phyloP scores from a whole-genome alignment of 2,888 invertebrate species.

The Nemotelus nigrinus region DNA sequence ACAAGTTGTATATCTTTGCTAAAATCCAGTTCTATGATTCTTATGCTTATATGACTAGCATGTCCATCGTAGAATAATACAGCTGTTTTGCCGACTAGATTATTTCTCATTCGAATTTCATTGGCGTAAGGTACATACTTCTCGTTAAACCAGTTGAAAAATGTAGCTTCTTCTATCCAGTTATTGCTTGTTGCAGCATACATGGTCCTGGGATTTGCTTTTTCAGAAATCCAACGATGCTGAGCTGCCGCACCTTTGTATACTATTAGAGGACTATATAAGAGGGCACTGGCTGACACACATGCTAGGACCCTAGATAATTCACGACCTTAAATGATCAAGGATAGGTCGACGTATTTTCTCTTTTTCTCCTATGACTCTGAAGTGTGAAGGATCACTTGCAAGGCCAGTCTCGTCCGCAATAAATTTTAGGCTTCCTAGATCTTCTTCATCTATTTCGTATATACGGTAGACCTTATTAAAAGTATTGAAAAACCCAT shows the following conservation, averaged over 20 bases:
- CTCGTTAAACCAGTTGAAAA: slow-evolving; percentile 18
- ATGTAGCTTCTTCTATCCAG: slow-evolving; percentile 15
- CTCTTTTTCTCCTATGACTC: too few relatives aligned
- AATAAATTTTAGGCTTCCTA: too few relatives aligned
- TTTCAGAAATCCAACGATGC: slow-evolving; percentile 25
- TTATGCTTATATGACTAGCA: slow-evolving; percentile 46
- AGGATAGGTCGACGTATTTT: too few relatives aligned
- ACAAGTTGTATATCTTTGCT: slow-evolving; percentile 43
- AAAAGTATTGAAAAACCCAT: too few relatives aligned
- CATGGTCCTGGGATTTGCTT: slow-evolving; percentile 39
- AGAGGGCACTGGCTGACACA: slow-evolving; percentile 26
- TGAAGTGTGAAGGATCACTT: too few relatives aligned
- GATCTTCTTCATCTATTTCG: too few relatives aligned
- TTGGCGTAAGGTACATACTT: neutral
- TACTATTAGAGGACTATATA: slow-evolving; percentile 37
- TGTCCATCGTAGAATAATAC: slow-evolving; percentile 42
- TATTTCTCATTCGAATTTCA: slow-evolving; percentile 5
- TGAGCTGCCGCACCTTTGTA: slow-evolving; percentile 43
- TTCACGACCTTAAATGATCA: too few relatives aligned
- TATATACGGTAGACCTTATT: too few relatives aligned
- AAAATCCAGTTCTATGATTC: slow-evolving; percentile 43
- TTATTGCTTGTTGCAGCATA: slow-evolving; percentile 42
- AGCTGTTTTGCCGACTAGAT: slow-evolving; percentile 33
- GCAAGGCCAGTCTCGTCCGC: too few relatives aligned
- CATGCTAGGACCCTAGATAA: slow-evolving; percentile 39